Percentiles rank a stretch among this genome's conserved stretches.
Conservation (phyloP, 2,888 invertebrate genomes). For the Adineta ricciae region DNA sequence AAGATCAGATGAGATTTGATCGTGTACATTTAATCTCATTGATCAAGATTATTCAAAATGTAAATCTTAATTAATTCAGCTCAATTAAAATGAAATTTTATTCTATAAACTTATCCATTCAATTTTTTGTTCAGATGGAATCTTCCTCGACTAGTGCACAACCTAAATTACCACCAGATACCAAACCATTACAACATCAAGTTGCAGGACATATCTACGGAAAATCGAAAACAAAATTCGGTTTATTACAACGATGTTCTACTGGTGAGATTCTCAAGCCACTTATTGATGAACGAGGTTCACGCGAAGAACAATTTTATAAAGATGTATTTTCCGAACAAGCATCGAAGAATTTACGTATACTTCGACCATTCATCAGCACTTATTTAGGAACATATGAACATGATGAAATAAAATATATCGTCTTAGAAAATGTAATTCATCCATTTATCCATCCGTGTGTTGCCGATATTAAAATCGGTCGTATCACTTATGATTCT, state of each 20-base stretch:
- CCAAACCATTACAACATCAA: constrained; percentile 37
- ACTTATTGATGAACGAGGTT: constrained; percentile 61
- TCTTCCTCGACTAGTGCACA: not conserved
- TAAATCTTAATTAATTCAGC: too few relatives aligned
- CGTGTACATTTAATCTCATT: too few relatives aligned
- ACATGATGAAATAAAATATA: constrained; percentile 40
- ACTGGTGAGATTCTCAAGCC: constrained; percentile 71
- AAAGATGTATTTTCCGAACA: constrained; percentile 33
- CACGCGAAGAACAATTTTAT: constrained; percentile 56
- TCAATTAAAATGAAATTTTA: too few relatives aligned
- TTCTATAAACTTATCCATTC: too few relatives aligned
- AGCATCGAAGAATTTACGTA: constrained; percentile 36
- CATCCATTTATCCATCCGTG: constrained; percentile 40
- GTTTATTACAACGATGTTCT: constrained; percentile 44
- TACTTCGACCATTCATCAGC: constrained; percentile 41
- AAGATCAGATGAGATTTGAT: too few relatives aligned
- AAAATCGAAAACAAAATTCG: constrained; percentile 35
- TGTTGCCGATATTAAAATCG: constrained; percentile 47
- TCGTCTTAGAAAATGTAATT: constrained; percentile 44
- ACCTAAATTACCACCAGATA: constrained; percentile 35
- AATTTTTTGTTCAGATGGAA: not conserved
- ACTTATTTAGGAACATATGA: constrained; percentile 40
- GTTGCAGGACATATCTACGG: constrained; percentile 40
- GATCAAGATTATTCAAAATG: too few relatives aligned
- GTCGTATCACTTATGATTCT: constrained; percentile 44